phyloP scores from a whole-genome alignment of 64 coral and sea anemone species.

The Astreopora myriophthalma region DNA sequence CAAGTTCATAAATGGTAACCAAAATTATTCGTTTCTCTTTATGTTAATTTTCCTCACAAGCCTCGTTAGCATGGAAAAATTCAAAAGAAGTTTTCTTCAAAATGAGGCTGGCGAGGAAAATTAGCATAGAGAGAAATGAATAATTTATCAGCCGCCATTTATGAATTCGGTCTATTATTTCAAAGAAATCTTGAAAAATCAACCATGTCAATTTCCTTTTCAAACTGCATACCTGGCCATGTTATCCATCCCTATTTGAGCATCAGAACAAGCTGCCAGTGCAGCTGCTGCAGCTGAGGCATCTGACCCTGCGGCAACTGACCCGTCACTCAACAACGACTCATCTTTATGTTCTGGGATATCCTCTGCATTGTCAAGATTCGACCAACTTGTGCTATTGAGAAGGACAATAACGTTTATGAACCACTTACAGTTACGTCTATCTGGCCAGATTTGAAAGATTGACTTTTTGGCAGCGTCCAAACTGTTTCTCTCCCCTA shows the following conservation, averaged over 20 bases:
- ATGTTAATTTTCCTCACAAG: no score
- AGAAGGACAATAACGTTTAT: not conserved
- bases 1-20: not conserved
- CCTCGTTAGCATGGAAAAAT: no score
- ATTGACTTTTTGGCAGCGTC: no score
- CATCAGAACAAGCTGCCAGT: slow-evolving; percentile 76
- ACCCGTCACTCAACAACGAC: not conserved
- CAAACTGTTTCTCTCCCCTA: no score
- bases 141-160: no score
- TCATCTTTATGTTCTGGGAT: slow-evolving; percentile 17
- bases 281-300: slow-evolving; percentile 78
- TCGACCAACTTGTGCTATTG: slow-evolving; percentile 30
- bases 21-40: no score
- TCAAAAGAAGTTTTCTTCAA: no score
- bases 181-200: not conserved
- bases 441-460: no score
- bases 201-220: not conserved
- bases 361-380: slow-evolving; percentile 53
- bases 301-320: slow-evolving; percentile 54
- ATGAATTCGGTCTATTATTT: not conserved
- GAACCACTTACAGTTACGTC: no score
- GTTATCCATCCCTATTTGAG: slow-evolving; percentile 73
- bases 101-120: no score
- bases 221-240: slow-evolving; percentile 48
- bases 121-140: no score